Conservation (phyloP, 2,113 vertebrate species). For the Uropsilus gracilis region DNA sequence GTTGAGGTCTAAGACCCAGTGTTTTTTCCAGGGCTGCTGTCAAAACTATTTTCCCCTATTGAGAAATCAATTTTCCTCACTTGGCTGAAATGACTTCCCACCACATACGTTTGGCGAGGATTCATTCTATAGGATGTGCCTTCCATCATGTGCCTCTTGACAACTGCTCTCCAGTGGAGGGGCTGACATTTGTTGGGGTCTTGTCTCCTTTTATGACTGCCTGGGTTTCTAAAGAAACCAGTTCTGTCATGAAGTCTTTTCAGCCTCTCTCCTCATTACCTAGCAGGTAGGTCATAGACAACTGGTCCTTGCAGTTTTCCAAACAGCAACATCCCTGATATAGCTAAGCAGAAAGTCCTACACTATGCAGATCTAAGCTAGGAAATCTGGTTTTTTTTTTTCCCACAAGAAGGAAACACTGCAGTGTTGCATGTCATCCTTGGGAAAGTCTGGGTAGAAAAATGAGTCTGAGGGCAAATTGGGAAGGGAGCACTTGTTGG, state of each 20-base stretch:
- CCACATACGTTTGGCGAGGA: not conserved
- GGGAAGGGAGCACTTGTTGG: not conserved
- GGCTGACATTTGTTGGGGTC: not conserved
- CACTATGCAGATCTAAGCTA: conserved; percentile 3
- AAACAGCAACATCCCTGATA: not conserved
- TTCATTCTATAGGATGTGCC: not conserved
- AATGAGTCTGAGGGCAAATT: not conserved
- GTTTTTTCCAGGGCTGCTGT: conserved; percentile 41
- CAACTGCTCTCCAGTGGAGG: not conserved
- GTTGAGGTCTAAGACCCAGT: not conserved
- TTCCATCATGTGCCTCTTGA: not conserved
- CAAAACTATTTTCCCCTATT: conserved; percentile 45
- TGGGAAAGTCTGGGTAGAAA: not conserved
- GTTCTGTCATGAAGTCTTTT: not conserved
- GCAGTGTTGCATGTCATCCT: not conserved
- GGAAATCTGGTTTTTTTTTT: not conserved
- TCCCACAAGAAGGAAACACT: not conserved
- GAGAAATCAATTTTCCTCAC: conserved; percentile 53
- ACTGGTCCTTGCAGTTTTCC: not conserved
- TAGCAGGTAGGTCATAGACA: not conserved
- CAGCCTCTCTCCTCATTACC: not conserved
- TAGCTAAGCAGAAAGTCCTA: conserved; percentile 19
- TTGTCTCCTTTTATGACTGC: not conserved
- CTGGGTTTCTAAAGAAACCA: not conserved
- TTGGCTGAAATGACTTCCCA: conserved; percentile 32